Conservation (phyloP, 2,888 invertebrate genomes). For the Coelinius sp. region DNA sequence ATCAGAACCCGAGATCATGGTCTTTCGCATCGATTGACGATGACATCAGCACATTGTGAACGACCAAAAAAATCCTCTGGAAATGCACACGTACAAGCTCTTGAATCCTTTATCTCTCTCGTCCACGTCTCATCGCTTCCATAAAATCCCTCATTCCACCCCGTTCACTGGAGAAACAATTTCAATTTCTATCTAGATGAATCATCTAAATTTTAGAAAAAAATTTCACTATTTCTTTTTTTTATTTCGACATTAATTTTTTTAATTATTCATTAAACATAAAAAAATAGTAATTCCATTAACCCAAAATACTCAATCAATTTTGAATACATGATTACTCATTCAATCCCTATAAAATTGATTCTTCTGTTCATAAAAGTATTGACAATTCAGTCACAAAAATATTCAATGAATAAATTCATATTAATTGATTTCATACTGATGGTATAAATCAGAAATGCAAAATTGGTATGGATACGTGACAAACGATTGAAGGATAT, state of each 20-base stretch:
- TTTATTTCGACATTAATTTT: too few species aligned
- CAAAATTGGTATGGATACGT: background rate
- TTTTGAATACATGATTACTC: too few species aligned
- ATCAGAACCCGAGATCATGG: conserved; percentile 30
- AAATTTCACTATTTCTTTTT: too few species aligned
- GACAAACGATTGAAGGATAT: conserved; percentile 2
- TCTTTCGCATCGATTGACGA: conserved; percentile 37
- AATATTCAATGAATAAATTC: too few species aligned
- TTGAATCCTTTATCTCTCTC: background rate
- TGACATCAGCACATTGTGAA: conserved; percentile 32
- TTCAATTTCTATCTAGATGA: background rate
- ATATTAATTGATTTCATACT: background rate
- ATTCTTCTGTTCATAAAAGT: too few species aligned
- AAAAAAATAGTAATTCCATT: too few species aligned
- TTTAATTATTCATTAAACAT: too few species aligned
- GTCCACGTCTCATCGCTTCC: background rate
- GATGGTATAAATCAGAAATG: background rate
- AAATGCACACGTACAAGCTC: background rate
- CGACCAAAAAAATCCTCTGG: background rate
- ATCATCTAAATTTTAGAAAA: background rate
- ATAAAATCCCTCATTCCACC: background rate
- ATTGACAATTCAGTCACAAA: background rate
- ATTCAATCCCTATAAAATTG: too few species aligned
- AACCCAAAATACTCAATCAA: too few species aligned
- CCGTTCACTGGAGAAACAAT: background rate